A percentile compares a stretch with the other conserved stretches of the same genome.
phyloP scores from a whole-genome alignment of 2,888 invertebrate species.

The Biston stratarius region DNA sequence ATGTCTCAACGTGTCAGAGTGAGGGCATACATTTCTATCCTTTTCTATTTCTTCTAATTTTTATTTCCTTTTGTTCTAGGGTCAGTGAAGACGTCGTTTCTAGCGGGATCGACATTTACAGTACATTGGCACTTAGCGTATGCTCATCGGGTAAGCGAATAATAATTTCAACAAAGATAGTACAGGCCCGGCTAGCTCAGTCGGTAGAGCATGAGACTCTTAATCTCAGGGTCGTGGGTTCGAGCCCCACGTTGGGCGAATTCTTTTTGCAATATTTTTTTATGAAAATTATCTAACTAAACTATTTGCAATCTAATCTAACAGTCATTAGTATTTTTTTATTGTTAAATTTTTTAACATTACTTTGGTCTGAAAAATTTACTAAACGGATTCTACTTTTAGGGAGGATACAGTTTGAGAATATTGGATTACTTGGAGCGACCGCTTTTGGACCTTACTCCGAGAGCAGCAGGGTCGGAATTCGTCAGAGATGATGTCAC shows the following conservation, averaged over 20 bases:
- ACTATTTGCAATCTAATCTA: too few species aligned
- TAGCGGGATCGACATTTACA: slow-evolving; percentile 94
- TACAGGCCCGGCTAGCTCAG: slow-evolving; percentile 84
- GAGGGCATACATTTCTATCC: too few species aligned
- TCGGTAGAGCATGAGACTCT: slow-evolving; percentile 88
- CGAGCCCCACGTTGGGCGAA: slow-evolving; percentile 88
- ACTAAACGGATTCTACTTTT: slow-evolving; percentile 31
- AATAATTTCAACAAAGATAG: not conserved
- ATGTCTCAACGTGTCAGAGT: too few species aligned
- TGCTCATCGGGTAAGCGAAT: slow-evolving; percentile 89
- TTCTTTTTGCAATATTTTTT: slow-evolving; percentile 24
- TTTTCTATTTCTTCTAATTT: not conserved
- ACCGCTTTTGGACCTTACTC: slow-evolving; percentile 94
- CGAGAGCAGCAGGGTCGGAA: slow-evolving; percentile 92
- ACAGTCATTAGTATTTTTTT: too few species aligned
- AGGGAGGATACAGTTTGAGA: slow-evolving; percentile 97
- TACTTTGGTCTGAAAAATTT: too few species aligned
- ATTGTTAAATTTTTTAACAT: too few species aligned
- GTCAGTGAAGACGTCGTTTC: slow-evolving; percentile 91
- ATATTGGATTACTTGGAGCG: slow-evolving; percentile 94
- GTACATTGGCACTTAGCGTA: slow-evolving; percentile 98
- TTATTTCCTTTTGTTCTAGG: slow-evolving; percentile 85
- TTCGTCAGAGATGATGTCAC: slow-evolving; percentile 94
- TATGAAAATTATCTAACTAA: not conserved
- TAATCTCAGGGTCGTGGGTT: slow-evolving; percentile 89